phyloP scores from a whole-genome alignment of 2,888 invertebrate species.

The Xestia xanthographa region DNA sequence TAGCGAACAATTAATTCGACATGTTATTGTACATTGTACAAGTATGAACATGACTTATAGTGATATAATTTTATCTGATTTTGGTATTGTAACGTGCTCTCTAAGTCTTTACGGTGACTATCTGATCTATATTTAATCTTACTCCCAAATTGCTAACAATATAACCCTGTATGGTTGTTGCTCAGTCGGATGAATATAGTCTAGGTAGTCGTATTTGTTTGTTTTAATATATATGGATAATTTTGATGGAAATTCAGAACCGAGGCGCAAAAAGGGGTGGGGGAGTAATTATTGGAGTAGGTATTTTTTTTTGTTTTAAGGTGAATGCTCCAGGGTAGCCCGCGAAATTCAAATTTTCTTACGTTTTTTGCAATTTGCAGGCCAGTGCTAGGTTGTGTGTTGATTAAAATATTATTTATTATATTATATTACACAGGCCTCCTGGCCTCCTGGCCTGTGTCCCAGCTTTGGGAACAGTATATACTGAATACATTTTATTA shows the following conservation, averaged over 20 bases:
- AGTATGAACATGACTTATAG: constrained; percentile 64
- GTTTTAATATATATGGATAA: background rate
- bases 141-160: background rate
- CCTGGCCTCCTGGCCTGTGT: no score
- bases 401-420: no score
- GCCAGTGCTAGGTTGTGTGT: no score
- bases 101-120: constrained; percentile 60
- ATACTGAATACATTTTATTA: background rate
- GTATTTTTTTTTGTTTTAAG: no score
- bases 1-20: constrained; percentile 77
- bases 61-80: constrained; percentile 59
- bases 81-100: constrained; percentile 55
- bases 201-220: background rate
- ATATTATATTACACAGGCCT: no score
- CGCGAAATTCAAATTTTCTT: no score
- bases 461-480: background rate
- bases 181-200: background rate
- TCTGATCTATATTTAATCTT: constrained; percentile 49
- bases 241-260: background rate
- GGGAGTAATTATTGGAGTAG: background rate
- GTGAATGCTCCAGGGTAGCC: no score
- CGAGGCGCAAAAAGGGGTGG: background rate
- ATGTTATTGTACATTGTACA: constrained; percentile 65
- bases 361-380: no score
- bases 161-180: background rate